Conservation (phyloP, 92 coral and sea anemone genomes). For the Porites rus region DNA sequence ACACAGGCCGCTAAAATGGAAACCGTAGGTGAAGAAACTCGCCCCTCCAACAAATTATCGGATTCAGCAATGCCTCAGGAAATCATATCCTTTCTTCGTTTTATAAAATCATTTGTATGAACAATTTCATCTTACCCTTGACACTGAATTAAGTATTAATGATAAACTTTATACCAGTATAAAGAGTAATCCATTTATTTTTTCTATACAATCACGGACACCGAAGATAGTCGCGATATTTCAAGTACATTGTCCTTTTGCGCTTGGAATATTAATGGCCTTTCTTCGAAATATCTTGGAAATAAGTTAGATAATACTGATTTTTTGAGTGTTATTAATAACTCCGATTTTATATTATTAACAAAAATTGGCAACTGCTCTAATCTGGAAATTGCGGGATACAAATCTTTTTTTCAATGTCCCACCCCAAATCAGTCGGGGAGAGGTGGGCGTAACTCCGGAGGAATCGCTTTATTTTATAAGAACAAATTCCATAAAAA, state of each 20-base stretch:
- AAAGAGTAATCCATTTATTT: not conserved
- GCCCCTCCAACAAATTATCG: not conserved
- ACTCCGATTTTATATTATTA: not conserved
- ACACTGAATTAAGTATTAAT: too few relatives aligned
- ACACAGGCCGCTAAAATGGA: not conserved
- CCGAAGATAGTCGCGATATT: not conserved
- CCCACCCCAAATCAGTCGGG: too few relatives aligned
- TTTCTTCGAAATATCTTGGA: not conserved
- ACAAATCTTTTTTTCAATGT: not conserved
- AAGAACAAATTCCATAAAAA: not conserved
- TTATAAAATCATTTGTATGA: not conserved
- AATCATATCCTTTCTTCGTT: not conserved
- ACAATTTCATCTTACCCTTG: not conserved
- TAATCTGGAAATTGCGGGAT: not conserved
- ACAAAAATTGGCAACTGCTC: not conserved
- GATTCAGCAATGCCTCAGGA: not conserved
- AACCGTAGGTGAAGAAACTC: not conserved
- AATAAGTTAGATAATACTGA: constrained; percentile 2
- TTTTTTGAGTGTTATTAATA: not conserved
- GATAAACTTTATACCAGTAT: not conserved
- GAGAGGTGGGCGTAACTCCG: not conserved
- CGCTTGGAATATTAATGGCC: not conserved
- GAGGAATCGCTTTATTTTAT: not conserved
- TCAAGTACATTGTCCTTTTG: not conserved
- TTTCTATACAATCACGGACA: not conserved